phyloP scores from a whole-genome alignment of 2,113 vertebrate species.

The Romanogobio albipinnatus region DNA sequence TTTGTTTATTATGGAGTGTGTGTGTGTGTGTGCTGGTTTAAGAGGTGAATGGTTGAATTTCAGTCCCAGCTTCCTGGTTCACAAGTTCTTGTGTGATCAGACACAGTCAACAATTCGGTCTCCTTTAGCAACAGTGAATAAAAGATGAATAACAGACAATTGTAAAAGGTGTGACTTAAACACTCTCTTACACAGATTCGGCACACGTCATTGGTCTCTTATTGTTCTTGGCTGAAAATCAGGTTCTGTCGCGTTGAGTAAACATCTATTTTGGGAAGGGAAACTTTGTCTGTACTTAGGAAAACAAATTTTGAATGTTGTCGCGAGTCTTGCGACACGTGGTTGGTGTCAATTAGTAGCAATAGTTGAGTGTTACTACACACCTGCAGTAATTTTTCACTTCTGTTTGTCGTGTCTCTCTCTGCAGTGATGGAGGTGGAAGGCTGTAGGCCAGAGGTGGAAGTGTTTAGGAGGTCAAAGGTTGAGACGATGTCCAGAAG shows the following conservation, averaged over 20 bases:
- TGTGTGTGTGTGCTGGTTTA: background rate
- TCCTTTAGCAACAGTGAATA: background rate
- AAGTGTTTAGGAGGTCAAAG: constrained; percentile 62
- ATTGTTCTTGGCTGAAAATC: constrained; percentile 44
- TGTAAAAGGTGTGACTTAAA: constrained; percentile 11
- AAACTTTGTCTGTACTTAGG: background rate
- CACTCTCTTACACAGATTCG: background rate
- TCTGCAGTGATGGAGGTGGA: constrained; percentile 71
- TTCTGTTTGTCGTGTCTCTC: background rate
- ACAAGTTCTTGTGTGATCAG: constrained; percentile 17
- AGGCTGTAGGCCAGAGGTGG: constrained; percentile 68
- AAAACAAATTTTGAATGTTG: background rate
- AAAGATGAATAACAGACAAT: constrained; percentile 11
- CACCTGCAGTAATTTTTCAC: background rate
- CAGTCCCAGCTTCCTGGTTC: constrained; percentile 52
- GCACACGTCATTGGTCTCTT: background rate
- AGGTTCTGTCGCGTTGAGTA: constrained; percentile 46
- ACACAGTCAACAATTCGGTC: constrained; percentile 14
- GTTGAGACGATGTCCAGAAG: background rate
- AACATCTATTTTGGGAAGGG: constrained; percentile 2
- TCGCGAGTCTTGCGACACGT: background rate
- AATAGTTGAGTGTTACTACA: background rate
- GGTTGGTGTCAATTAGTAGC: background rate
- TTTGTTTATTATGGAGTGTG: background rate
- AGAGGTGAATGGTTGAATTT: background rate